Evolutionary conservation across 2,797 vertebrate species (phyloP).

Genomic region (Fistularia tabacaria): DNA sequence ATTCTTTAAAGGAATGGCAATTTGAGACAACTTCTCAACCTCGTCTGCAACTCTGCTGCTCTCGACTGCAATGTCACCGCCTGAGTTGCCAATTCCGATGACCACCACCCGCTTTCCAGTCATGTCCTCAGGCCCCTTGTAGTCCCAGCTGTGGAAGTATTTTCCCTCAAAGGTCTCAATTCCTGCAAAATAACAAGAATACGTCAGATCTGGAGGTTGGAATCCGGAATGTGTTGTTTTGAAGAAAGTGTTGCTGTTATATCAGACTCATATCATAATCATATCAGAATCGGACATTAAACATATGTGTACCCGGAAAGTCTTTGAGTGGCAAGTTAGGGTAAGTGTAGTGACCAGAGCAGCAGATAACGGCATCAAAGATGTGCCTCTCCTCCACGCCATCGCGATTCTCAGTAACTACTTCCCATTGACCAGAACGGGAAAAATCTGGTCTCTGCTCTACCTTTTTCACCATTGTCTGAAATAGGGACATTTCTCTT

Average conservation of each 20-base stretch:
- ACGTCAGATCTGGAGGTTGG: too few species aligned
- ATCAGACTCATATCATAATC: too few species aligned
- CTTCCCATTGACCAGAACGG: slow-evolving; percentile 81
- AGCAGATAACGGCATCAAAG: slow-evolving; percentile 87
- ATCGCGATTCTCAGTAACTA: slow-evolving; percentile 72
- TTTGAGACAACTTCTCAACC: slow-evolving; percentile 32
- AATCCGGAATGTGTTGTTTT: too few species aligned
- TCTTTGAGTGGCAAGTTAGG: slow-evolving; percentile 80
- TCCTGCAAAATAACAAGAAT: slow-evolving; percentile 51
- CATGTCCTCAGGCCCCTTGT: slow-evolving; percentile 73
- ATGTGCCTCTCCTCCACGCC: slow-evolving; percentile 70
- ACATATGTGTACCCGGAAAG: slow-evolving; percentile 78
- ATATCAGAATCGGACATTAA: too few species aligned
- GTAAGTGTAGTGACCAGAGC: slow-evolving; percentile 82
- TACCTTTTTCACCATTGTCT: slow-evolving; percentile 80
- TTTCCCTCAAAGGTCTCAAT: slow-evolving; percentile 73
- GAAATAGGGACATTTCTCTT: neutral
- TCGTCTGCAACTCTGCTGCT: slow-evolving; percentile 66
- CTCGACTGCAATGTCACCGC: slow-evolving; percentile 74
- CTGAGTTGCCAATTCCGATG: slow-evolving; percentile 77
- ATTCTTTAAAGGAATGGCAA: neutral
- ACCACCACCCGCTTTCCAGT: slow-evolving; percentile 71
- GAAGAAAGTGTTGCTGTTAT: too few species aligned
- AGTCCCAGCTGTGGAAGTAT: slow-evolving; percentile 77
- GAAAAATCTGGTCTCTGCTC: slow-evolving; percentile 71